Conservation (phyloP, 2,113 vertebrate genomes). For the Stigmatopora argus region DNA sequence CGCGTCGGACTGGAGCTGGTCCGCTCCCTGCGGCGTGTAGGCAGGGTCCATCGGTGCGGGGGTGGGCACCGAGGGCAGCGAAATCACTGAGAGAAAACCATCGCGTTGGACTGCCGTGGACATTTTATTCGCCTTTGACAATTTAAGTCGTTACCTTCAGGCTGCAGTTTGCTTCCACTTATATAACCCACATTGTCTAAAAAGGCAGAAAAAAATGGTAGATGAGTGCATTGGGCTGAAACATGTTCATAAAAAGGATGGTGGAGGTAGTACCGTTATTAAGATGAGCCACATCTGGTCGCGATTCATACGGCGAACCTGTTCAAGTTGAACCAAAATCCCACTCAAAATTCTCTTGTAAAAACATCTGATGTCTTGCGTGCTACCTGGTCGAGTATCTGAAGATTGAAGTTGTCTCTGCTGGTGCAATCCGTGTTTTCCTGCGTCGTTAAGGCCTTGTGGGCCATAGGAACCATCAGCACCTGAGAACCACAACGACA, state of each 20-base stretch:
- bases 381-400: constrained; percentile 30
- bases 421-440: constrained; percentile 47
- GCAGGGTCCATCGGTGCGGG: constrained; percentile 18
- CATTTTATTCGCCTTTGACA: too few species aligned
- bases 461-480: constrained; percentile 36
- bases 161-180: constrained; percentile 54
- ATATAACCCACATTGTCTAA: constrained; percentile 59
- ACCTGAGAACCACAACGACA: constrained; percentile 27
- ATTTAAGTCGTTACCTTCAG: constrained; percentile 56
- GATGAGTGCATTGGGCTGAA: not conserved
- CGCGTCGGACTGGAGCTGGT: constrained; percentile 1
- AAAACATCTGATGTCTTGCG: not conserved
- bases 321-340: not conserved
- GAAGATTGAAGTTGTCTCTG: constrained; percentile 44
- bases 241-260: too few species aligned
- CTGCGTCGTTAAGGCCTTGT: constrained; percentile 30
- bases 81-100: constrained; percentile 8
- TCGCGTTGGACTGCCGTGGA: not conserved
- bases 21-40: constrained; percentile 20
- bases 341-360: too few species aligned
- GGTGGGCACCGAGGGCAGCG: constrained; percentile 27
- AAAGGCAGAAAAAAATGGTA: constrained; percentile 15
- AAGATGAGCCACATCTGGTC: constrained; percentile 42
- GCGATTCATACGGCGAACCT: constrained; percentile 40
- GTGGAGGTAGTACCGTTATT: constrained; percentile 26